Base-by-base conservation (phyloP, 2,888 invertebrate genomes). In the Nemoura dubitans region DNA sequence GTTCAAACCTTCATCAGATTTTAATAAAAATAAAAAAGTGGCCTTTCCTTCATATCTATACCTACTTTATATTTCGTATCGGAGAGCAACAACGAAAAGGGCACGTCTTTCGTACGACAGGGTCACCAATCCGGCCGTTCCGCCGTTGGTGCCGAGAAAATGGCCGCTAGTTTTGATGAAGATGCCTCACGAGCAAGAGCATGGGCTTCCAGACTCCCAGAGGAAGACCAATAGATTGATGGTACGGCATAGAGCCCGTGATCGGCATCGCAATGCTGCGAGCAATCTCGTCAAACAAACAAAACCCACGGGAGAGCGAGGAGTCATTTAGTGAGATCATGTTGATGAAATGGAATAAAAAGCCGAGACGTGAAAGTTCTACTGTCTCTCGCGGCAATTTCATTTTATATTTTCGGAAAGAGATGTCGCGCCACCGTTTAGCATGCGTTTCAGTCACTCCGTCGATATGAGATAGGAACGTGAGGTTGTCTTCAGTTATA, bases 261-360 rank as follows among this genome's bases (percentile, higher is more conserved):
- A 59, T 10, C 59, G 14, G 59, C 14, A 10, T 59, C 16, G 2
- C 59, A 59, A 59, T 59, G 59, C 59, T 16, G 59, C 59, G 59
- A 59, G 59, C 59, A 59, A 59, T 59, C 59, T 59, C 59, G 59
- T 59, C 59, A 59, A 59, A 21, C 59, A 59, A 59, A 59, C 59
- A 59, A 59, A 59, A 59, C 59, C 59, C 59, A 14, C 3, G 36
- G 10, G 59, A 21, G 59, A 59, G 59, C 14, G 59, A 7, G 21
- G 2, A 59, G 59, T 59, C 59, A 59, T 59, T 59, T 59, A 59
- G 59, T 21, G 59, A 21, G 59, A 59, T 59, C 59, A 59, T 59
- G 59, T 59, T 59, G 59, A 59, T 59, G 59, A 59, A 59, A 59
- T 59, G 59, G 59, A 21, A 59, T 59, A 59, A 59, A 59, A 59